Conservation (phyloP, 1,140 invertebrate genomes). For the Drosophila neocordata region DNA sequence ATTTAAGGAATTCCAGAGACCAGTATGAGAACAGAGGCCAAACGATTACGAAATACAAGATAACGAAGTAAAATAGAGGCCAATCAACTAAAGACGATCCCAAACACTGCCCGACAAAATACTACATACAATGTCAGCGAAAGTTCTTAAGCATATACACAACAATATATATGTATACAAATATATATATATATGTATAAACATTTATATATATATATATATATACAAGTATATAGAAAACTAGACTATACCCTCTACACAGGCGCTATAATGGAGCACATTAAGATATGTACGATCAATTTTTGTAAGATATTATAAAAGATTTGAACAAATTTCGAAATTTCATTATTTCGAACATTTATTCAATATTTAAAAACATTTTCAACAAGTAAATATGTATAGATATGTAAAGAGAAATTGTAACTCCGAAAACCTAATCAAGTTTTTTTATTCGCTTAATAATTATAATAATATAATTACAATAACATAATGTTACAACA, state of each 20-base stretch:
- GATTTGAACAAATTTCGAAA: conserved; percentile 30
- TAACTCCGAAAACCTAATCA: conserved; percentile 64
- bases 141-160: conserved; percentile 41
- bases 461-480: conserved; percentile 52
- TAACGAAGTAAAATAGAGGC: conserved; percentile 7
- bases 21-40: conserved; percentile 39
- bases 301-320: conserved; percentile 49
- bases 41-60: not conserved
- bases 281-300: conserved; percentile 37
- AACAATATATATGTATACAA: conserved; percentile 28
- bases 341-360: conserved; percentile 21
- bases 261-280: conserved; percentile 20
- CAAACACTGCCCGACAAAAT: conserved; percentile 45
- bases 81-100: conserved; percentile 40
- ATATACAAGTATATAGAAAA: conserved; percentile 18
- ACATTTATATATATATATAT: conserved; percentile 15
- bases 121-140: conserved; percentile 33
- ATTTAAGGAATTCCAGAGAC: conserved; percentile 13
- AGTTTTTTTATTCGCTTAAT: conserved; percentile 78
- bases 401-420: conserved; percentile 63
- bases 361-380: conserved; percentile 42
- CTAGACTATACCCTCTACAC: conserved; percentile 30
- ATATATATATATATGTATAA: conserved; percentile 23
- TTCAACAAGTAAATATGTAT: conserved; percentile 62
- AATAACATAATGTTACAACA: conserved; percentile 6